These are phyloP conservation scores for Timandra comae DNA, from an alignment of 2,888 invertebrate species.

Conservation along the genomic window DNA sequence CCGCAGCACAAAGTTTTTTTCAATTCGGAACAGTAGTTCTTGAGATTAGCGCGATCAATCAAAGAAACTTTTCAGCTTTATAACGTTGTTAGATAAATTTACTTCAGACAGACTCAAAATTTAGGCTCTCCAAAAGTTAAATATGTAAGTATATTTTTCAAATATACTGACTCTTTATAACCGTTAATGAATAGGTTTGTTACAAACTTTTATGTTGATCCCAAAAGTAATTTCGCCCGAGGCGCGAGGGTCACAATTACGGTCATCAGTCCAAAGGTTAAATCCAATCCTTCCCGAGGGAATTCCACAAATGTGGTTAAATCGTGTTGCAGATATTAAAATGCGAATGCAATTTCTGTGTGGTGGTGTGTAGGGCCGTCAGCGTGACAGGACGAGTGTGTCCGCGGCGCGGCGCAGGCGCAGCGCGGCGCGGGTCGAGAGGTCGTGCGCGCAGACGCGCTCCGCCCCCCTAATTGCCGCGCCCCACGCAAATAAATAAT, in stretches of 20 bases:
- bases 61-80: too few species aligned
- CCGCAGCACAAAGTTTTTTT: too few species aligned
- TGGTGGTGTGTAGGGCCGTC: constrained; percentile 42
- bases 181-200: too few species aligned
- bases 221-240: background rate
- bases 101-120: too few species aligned
- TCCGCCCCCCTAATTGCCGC: constrained; percentile 75
- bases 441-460: constrained; percentile 67
- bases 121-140: too few species aligned
- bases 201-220: constrained; percentile 5
- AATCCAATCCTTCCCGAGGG: background rate
- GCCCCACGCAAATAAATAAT: constrained; percentile 75
- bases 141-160: too few species aligned
- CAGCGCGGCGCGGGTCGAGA: constrained; percentile 50
- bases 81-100: too few species aligned
- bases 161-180: too few species aligned
- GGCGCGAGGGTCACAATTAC: too few species aligned
- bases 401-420: constrained; percentile 28
- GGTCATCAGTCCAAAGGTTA: background rate
- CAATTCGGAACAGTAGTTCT: too few species aligned
- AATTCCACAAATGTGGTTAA: constrained; percentile 37
- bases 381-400: constrained; percentile 35
- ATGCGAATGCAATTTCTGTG: constrained; percentile 50
- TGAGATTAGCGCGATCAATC: too few species aligned
- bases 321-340: constrained; percentile 39